Evolutionary conservation across 2,113 vertebrate genomes (phyloP).

Genomic region (Sinosuthora webbiana): DNA sequence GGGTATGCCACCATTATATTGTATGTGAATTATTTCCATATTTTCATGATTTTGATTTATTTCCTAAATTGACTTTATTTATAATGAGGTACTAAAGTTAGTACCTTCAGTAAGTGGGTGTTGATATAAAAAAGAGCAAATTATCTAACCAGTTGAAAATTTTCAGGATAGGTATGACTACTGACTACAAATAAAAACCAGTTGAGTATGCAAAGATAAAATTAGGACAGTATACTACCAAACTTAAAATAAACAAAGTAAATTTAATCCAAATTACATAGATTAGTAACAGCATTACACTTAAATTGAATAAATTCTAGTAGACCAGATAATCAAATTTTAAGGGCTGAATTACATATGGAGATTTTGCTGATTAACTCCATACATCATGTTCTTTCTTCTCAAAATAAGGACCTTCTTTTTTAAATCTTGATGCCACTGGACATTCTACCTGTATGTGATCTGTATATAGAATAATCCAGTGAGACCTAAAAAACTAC

Average conservation of each 20-base stretch:
- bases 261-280: not conserved
- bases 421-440: not conserved
- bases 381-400: not conserved
- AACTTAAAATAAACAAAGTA: not conserved
- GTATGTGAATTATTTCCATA: not conserved
- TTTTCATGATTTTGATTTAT: not conserved
- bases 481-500: not conserved
- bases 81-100: not conserved
- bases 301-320: not conserved
- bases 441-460: not conserved
- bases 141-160: not conserved
- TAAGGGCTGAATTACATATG: not conserved
- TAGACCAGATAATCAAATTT: not conserved
- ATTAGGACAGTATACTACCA: not conserved
- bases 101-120: not conserved
- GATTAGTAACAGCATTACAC: not conserved
- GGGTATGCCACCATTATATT: not conserved
- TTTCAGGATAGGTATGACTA: not conserved
- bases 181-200: not conserved
- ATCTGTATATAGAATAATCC: not conserved
- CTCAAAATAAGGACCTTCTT: not conserved
- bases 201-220: not conserved
- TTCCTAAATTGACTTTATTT: not conserved
- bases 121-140: not conserved
- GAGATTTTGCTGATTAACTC: not conserved